Evolutionary conservation across 2,888 invertebrate species (phyloP).

Genomic region (Xanthostigma xanthostigma): DNA sequence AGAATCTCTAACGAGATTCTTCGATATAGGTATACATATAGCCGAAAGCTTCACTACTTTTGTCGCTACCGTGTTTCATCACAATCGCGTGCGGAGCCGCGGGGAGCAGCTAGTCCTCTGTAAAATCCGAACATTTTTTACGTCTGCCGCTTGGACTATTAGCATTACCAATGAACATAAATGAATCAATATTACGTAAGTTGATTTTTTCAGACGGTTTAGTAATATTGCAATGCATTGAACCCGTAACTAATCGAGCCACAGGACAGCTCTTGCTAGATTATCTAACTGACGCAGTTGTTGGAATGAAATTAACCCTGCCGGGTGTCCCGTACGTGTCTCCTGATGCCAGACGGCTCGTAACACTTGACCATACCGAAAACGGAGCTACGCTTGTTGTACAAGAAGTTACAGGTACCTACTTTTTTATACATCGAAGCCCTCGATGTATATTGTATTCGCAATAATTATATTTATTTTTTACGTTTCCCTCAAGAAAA

Average conservation of each 20-base stretch:
- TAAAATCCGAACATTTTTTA: no score
- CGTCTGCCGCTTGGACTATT: no score
- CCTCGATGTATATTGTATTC: no score
- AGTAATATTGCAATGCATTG: constrained; percentile 53
- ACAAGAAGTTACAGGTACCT: constrained; percentile 45
- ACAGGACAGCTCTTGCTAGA: constrained; percentile 54
- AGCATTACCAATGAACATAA: no score
- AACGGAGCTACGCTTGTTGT: constrained; percentile 44
- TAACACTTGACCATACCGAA: constrained; percentile 44
- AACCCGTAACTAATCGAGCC: constrained; percentile 44
- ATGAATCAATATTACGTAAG: constrained; percentile 2
- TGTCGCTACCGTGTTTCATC: no score
- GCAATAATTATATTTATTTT: no score
- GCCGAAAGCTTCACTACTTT: no score
- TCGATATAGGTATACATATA: no score
- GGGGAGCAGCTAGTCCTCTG: no score
- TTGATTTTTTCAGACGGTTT: constrained; percentile 42
- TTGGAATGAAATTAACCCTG: constrained; percentile 43
- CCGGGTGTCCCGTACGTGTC: constrained; percentile 51
- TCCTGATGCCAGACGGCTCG: constrained; percentile 53
- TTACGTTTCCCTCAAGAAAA: no score
- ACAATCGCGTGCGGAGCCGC: no score
- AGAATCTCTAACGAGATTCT: no score
- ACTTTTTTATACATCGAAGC: neutral
- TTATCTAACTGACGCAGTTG: constrained; percentile 54